phyloP scores from a whole-genome alignment of 2,888 invertebrate species.

The Leucania comma region DNA sequence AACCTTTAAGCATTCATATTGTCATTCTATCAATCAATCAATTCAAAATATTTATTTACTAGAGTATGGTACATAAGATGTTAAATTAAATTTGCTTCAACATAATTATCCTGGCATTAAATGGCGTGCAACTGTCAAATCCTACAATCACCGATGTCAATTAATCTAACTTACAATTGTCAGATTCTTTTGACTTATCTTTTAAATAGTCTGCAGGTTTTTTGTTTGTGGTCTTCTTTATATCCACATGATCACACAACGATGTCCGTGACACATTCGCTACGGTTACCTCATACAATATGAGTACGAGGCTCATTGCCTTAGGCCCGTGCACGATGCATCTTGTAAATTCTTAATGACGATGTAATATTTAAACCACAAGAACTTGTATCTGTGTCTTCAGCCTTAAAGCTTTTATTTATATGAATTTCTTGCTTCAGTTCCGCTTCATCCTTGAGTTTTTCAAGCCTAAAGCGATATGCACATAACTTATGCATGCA shows the following conservation, averaged over 20 bases:
- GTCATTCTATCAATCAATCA: too few relatives aligned
- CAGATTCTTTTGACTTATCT: too few relatives aligned
- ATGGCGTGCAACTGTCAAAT: too few relatives aligned
- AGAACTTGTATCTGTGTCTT: not conserved
- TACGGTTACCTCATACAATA: conserved; percentile 43
- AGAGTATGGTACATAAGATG: too few relatives aligned
- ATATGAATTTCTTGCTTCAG: not conserved
- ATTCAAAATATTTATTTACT: too few relatives aligned
- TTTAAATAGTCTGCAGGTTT: not conserved
- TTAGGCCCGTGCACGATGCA: conserved; percentile 28
- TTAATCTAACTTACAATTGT: too few relatives aligned
- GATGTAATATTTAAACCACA: conserved; percentile 38
- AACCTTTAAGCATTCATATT: too few relatives aligned
- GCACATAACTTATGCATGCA: conserved; percentile 42
- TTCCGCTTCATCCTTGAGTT: conserved; percentile 17
- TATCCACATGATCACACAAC: conserved; percentile 8
- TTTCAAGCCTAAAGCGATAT: conserved; percentile 21
- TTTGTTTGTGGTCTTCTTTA: not conserved
- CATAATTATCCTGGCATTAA: too few relatives aligned
- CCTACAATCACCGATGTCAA: too few relatives aligned
- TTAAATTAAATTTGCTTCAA: too few relatives aligned
- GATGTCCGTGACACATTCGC: conserved; percentile 29
- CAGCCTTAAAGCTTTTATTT: conserved; percentile 6
- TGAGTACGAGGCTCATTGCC: conserved; percentile 33
- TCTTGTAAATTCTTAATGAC: conserved; percentile 33